Evolutionary conservation across 2,113 vertebrate genomes (phyloP).

Genomic region (Paramormyrops kingsleyae): DNA sequence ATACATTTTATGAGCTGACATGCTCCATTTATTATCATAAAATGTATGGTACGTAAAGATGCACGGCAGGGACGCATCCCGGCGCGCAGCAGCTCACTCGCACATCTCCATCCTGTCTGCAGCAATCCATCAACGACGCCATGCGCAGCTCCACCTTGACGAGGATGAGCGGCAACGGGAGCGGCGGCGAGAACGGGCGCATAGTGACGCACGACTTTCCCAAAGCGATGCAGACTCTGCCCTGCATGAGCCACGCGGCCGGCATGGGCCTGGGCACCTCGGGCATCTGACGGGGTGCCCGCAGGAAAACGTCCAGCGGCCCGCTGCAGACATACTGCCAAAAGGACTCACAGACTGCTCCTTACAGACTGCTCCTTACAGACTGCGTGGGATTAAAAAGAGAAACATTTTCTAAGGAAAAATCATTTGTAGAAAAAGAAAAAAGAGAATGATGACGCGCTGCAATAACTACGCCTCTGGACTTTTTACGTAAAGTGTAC

Average conservation of each 20-base stretch:
- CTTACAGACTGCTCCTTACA: slow-evolving; percentile 37
- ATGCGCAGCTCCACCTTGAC: slow-evolving; percentile 90
- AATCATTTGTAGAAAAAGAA: slow-evolving; percentile 26
- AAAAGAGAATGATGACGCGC: slow-evolving; percentile 32
- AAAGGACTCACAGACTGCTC: slow-evolving; percentile 50
- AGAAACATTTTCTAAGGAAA: slow-evolving; percentile 43
- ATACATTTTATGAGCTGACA: not conserved
- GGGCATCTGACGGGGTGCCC: slow-evolving; percentile 75
- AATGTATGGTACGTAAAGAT: not conserved
- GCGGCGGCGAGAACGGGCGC: slow-evolving; percentile 88
- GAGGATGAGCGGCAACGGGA: slow-evolving; percentile 77
- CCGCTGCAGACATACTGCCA: slow-evolving; percentile 78
- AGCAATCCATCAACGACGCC: slow-evolving; percentile 97
- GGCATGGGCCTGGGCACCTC: slow-evolving; percentile 94
- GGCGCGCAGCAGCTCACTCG: not conserved
- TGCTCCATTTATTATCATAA: not conserved
- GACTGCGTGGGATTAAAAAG: slow-evolving; percentile 31
- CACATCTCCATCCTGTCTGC: slow-evolving; percentile 32
- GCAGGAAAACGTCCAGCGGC: not conserved
- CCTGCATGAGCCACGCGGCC: slow-evolving; percentile 96
- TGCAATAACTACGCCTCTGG: slow-evolving; percentile 63
- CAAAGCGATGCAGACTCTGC: slow-evolving; percentile 93
- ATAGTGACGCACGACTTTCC: slow-evolving; percentile 96
- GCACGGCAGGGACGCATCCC: not conserved
- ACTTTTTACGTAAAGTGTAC: slow-evolving; percentile 35